phyloP scores from a whole-genome alignment of 2,113 vertebrate species.

The Ariopsis seemanni region DNA sequence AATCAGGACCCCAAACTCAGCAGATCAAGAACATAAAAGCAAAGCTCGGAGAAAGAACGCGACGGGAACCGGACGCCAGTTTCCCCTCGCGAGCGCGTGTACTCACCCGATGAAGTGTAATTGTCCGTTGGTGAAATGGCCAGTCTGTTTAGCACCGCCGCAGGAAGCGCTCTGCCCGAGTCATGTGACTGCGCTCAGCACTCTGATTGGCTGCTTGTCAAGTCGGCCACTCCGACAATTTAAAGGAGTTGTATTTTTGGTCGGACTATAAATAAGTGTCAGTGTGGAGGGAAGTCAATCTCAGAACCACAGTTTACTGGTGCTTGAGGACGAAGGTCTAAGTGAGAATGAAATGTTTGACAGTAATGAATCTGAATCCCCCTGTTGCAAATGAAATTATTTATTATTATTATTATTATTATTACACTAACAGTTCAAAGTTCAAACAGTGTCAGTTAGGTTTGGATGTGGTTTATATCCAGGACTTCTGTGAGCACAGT shows the following conservation, averaged over 20 bases:
- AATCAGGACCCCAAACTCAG: neutral
- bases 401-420: no score
- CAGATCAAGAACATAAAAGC: neutral
- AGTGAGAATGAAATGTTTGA: neutral
- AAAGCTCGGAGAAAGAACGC: neutral
- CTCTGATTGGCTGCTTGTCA: slow-evolving; percentile 56
- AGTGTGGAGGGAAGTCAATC: no score
- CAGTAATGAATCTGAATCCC: neutral
- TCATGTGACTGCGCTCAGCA: slow-evolving; percentile 53
- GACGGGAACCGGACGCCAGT: neutral
- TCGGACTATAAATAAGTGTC: neutral
- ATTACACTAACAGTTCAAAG: neutral
- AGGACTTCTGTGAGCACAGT: neutral
- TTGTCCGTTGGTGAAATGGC: slow-evolving; percentile 49
- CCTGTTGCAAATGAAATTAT: neutral
- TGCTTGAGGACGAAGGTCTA: neutral
- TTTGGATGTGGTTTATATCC: neutral
- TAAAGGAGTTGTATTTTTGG: slow-evolving; percentile 51
- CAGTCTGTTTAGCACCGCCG: slow-evolving; percentile 56
- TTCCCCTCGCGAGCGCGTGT: neutral
- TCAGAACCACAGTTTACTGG: neutral
- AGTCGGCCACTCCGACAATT: slow-evolving; percentile 29
- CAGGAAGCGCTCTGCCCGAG: slow-evolving; percentile 51
- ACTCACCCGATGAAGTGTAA: slow-evolving; percentile 55
- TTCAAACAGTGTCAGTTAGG: neutral